phyloP scores from a whole-genome alignment of 2,888 invertebrate genomes.

The Melinaea menophilus region DNA sequence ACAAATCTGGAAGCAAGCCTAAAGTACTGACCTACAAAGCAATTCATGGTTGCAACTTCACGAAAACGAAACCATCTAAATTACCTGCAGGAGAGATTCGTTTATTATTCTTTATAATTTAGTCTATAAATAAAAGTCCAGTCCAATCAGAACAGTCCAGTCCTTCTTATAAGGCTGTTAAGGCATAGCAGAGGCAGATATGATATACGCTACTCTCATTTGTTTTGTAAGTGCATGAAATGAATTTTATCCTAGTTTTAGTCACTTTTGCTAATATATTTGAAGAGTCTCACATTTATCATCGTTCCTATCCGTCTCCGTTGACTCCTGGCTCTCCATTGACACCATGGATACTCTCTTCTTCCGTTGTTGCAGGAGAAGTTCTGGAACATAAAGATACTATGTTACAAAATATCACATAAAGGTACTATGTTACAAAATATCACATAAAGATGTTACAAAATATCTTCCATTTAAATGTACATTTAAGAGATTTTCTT shows the following conservation, averaged over 20 bases:
- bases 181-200: background rate
- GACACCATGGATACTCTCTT: constrained; percentile 67
- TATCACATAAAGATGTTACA: too few relatives aligned
- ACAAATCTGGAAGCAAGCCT: constrained; percentile 54
- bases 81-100: constrained; percentile 69
- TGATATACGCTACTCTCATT: background rate
- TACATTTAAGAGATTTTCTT: too few relatives aligned
- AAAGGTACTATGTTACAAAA: background rate
- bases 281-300: constrained; percentile 63
- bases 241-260: background rate
- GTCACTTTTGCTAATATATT: constrained; percentile 1
- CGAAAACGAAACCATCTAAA: constrained; percentile 69
- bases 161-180: background rate
- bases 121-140: background rate
- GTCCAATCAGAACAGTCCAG: too few relatives aligned
- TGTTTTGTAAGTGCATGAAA: background rate
- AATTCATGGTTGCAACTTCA: constrained; percentile 70
- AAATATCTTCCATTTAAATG: too few relatives aligned
- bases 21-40: constrained; percentile 73
- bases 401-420: background rate
- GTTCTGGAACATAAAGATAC: constrained; percentile 52
- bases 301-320: constrained; percentile 59
- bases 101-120: constrained; percentile 23
- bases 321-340: constrained; percentile 65
- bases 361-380: constrained; percentile 63